These are phyloP conservation scores for Bombus balteatus DNA, from an alignment of 1,140 invertebrate genomes.

Conservation along the genomic window DNA sequence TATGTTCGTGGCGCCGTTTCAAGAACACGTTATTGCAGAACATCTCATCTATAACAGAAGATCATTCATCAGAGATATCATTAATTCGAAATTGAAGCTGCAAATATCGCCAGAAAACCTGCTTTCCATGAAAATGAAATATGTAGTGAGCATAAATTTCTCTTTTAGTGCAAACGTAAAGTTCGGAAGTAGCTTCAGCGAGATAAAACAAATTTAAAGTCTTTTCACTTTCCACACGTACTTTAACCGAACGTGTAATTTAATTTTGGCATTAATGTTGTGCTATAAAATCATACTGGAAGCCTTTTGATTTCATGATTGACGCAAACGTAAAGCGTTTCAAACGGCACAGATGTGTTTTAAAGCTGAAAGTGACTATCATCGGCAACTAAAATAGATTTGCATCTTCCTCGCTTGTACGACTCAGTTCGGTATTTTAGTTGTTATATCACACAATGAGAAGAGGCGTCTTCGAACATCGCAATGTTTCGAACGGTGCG, in stretches of 20 bases:
- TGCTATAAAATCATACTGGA: neutral
- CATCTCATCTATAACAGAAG: neutral
- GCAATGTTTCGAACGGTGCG: neutral
- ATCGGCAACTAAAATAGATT: neutral
- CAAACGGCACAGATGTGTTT: neutral
- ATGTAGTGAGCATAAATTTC: neutral
- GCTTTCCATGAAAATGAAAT: neutral
- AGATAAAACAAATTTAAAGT: neutral
- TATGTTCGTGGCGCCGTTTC: no score
- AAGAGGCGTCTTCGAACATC: neutral
- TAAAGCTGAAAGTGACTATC: neutral
- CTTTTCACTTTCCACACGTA: neutral
- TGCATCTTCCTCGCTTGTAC: neutral
- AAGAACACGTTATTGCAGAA: neutral
- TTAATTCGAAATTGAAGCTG: no score
- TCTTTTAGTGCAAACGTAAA: neutral
- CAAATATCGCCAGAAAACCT: no score
- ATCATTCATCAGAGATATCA: neutral
- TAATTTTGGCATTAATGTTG: neutral
- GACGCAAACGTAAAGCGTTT: neutral
- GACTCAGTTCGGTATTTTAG: neutral
- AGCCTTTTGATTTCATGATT: neutral
- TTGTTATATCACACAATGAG: neutral
- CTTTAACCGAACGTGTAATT: neutral
- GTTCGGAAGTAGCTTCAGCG: neutral